A percentile compares a stretch with the other conserved stretches of the same genome.
Evolutionary conservation across 2,797 vertebrate genomes (phyloP).

Genomic region (Hydrocynus forskahlii): DNA sequence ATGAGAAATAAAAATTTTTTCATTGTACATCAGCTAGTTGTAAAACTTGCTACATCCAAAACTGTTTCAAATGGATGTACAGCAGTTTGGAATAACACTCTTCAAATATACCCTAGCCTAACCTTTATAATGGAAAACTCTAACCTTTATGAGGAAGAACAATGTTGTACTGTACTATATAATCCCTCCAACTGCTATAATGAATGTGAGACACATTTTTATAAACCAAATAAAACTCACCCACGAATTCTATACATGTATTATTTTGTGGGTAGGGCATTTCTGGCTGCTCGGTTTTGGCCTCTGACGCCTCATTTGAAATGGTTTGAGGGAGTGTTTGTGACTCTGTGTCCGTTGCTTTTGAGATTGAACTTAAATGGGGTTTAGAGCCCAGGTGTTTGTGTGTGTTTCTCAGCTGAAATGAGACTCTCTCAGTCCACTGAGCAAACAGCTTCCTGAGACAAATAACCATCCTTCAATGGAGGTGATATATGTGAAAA

Average conservation of each 20-base stretch:
- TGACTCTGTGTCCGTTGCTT: slow-evolving; percentile 16
- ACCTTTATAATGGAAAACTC: too few species aligned
- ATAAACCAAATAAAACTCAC: background rate
- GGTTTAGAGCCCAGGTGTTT: slow-evolving; percentile 27
- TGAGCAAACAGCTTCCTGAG: slow-evolving; percentile 37
- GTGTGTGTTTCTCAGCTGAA: slow-evolving; percentile 41
- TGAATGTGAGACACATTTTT: too few species aligned
- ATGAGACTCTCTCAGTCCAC: slow-evolving; percentile 42
- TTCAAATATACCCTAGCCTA: too few species aligned
- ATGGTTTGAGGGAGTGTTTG: background rate
- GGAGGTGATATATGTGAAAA: slow-evolving; percentile 47
- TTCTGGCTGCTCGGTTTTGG: background rate
- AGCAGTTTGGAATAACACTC: too few species aligned
- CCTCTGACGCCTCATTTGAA: slow-evolving; percentile 3
- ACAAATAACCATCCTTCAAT: slow-evolving; percentile 33
- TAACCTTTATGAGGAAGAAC: too few species aligned
- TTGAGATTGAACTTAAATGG: slow-evolving; percentile 30
- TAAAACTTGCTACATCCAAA: too few species aligned
- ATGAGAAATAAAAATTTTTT: too few species aligned
- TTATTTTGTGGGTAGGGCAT: background rate
- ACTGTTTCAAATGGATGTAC: too few species aligned
- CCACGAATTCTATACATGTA: too few species aligned
- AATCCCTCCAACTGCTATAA: too few species aligned
- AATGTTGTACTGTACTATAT: too few species aligned
- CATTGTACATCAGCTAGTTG: too few species aligned